Conservation (phyloP, 2,113 vertebrate species). For the Sturnus vulgaris region DNA sequence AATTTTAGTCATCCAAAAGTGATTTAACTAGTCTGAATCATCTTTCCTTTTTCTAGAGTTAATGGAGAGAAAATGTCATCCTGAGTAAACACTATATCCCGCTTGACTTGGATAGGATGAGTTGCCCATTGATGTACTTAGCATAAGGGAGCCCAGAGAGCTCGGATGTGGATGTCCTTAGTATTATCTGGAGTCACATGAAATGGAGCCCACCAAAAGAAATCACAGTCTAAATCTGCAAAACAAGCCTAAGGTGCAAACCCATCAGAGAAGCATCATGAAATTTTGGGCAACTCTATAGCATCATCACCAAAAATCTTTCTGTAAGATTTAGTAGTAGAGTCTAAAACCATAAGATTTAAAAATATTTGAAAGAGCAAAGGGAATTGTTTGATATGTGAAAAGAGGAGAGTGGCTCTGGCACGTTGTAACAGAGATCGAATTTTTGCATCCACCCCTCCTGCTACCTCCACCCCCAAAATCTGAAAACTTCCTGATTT, state of each 20-base stretch:
- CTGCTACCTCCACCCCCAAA: conserved; percentile 54
- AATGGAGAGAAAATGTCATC: not conserved
- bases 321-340: not conserved
- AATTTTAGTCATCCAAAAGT: not conserved
- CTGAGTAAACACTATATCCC: not conserved
- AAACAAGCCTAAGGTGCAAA: not conserved
- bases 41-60: not conserved
- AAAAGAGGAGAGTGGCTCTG: not conserved
- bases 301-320: not conserved
- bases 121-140: not conserved
- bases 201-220: not conserved
- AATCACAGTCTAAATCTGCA: not conserved
- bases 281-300: not conserved
- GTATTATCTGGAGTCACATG: not conserved
- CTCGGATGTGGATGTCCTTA: not conserved
- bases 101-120: not conserved
- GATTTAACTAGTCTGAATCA: not conserved
- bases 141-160: not conserved
- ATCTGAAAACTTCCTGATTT: conserved; percentile 77
- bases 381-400: not conserved
- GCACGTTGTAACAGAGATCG: conserved; percentile 4
- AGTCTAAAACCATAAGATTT: not conserved
- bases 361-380: not conserved
- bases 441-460: conserved; percentile 44
- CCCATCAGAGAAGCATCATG: not conserved